These are phyloP conservation scores for Xenopus borealis DNA, from an alignment of 2,113 vertebrate species.

Conservation along the genomic window DNA sequence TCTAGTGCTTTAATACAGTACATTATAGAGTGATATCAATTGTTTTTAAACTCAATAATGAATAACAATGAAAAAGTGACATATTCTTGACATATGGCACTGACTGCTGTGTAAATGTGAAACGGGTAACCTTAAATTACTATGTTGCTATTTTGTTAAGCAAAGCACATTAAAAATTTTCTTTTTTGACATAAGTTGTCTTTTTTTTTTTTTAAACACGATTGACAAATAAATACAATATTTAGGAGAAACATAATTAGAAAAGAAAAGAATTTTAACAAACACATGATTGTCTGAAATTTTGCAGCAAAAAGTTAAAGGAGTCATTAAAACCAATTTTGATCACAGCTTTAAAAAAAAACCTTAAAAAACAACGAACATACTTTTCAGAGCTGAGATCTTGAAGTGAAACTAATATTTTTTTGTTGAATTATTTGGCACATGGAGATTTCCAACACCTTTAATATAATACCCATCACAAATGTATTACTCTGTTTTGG, in stretches of 20 bases:
- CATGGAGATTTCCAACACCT: conserved; percentile 70
- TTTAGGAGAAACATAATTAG: conserved; percentile 39
- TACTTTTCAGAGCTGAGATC: conserved; percentile 20
- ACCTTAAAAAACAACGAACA: conserved; percentile 2
- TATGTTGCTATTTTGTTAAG: conserved; percentile 20
- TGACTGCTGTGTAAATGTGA: conserved; percentile 9
- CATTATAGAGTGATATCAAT: conserved; percentile 36
- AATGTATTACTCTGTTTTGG: conserved; percentile 84
- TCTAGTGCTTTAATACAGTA: conserved; percentile 45
- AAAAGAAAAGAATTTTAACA: conserved; percentile 58
- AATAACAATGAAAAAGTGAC: conserved; percentile 12
- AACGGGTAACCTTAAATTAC: conserved; percentile 13
- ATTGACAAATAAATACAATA: conserved; percentile 57
- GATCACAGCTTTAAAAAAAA: conserved; percentile 28
- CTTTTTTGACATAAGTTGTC: conserved; percentile 35
- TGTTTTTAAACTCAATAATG: conserved; percentile 9
- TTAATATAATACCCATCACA: conserved; percentile 74
- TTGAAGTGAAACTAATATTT: conserved; percentile 46
- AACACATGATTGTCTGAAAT: conserved; percentile 83
- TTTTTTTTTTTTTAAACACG: conserved; percentile 49
- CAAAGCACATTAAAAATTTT: conserved; percentile 47
- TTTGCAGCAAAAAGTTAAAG: conserved; percentile 54
- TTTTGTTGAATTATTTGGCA: conserved; percentile 79
- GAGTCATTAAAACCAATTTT: conserved; percentile 7
- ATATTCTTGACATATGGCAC: conserved; percentile 38